These are phyloP conservation scores for Paedocypris sp. DNA, from an alignment of 2,113 vertebrate genomes.

Conservation along the genomic window DNA sequence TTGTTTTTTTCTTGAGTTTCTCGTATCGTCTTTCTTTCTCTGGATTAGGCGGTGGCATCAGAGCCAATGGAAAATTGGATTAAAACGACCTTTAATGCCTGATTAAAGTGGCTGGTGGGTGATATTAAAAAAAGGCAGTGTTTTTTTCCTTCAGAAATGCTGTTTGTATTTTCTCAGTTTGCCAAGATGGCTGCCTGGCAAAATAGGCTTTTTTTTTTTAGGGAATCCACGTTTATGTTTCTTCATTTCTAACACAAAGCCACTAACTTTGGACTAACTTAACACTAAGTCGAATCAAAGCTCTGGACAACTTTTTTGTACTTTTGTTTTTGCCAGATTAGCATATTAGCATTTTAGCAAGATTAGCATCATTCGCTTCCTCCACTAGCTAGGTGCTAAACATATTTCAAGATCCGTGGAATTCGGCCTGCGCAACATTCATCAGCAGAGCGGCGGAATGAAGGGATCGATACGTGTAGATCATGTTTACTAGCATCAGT, in stretches of 20 bases:
- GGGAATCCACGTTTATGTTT: no score
- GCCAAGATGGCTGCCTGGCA: no score
- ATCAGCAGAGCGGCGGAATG: conserved; percentile 55
- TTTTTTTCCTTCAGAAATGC: neutral
- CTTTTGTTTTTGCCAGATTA: no score
- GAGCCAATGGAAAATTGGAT: neutral
- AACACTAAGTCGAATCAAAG: no score
- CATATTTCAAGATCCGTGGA: conserved; percentile 62
- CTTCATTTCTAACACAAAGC: no score
- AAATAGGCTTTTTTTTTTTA: no score
- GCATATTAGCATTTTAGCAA: no score
- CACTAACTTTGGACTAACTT: no score
- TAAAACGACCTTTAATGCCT: neutral
- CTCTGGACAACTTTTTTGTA: no score
- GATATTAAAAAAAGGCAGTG: neutral
- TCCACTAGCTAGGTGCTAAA: conserved; percentile 54
- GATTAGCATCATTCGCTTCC: conserved; percentile 7
- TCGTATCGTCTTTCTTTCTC: neutral
- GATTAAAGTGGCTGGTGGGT: neutral
- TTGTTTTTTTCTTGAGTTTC: neutral
- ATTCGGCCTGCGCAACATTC: conserved; percentile 62
- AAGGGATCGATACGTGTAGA: conserved; percentile 50
- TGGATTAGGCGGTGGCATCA: conserved; percentile 35
- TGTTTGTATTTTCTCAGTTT: no score
- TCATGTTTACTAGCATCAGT: conserved; percentile 47